Evolutionary conservation across 2,797 vertebrate species (phyloP), one percentile per base, ranked within the genome.

Genomic region (Nyctalus aviator): DNA sequence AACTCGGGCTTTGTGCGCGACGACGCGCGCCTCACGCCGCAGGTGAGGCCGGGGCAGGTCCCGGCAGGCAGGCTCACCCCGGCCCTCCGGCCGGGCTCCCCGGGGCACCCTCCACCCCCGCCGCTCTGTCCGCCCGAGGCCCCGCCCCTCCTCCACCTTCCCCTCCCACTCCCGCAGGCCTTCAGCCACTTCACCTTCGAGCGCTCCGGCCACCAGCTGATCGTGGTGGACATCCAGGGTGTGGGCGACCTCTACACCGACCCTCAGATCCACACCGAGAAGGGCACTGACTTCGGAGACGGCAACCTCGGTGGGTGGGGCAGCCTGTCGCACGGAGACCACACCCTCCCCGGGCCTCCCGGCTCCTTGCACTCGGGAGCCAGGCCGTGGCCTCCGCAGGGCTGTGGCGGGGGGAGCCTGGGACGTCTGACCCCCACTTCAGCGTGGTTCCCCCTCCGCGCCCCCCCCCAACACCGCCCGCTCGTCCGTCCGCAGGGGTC

Each of bases 231-330:
- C 98, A 99, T 99, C 98, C 99, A 99, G 95, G 99, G 99, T 13
- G 99, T 99, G 2, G 99, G 99, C 4, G 99, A 99, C 97, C 99
- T 99, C 78, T 99, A 99, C 98, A 99, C 99, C 0, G 99, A 99
- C 97, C 99, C 99, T 71, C 99, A 99, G 98, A 99, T 99, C 97
- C 99, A 99, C 98, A 99, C 99, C 0, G 99, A 99, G 90, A 98
- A 97, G 2, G 99, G 99, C 81, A 98, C 99, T 0, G 99, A 99
- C 98, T 99, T 99, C 59, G 99, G 99, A 96, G 99, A 99, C 17
- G 99, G 99, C 95, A 99, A 99, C 96, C 98, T 99, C 79, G 99
- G 99, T 99, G 98, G 94, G 79, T 82, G 44, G 71, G 75, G 27
- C 41, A 6, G n/a, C 50, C 55, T 2, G 1, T 68, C 72, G 73